Base-by-base conservation (phyloP, 1,140 invertebrate genomes). In the Agrypnia vestita region DNA sequence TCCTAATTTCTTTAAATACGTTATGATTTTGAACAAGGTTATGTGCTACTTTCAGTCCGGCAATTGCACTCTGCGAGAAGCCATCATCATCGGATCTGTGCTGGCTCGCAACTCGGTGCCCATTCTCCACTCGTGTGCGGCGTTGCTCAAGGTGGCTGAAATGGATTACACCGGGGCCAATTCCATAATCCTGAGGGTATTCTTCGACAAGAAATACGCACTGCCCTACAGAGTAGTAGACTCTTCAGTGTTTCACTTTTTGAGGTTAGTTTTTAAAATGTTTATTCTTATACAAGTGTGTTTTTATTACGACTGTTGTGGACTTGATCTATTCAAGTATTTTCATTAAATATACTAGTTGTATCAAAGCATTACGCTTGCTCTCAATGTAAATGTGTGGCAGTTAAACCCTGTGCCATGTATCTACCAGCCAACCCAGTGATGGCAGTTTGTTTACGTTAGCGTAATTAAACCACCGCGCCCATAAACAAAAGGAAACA, bases 151-250 rank as follows among this genome's bases (percentile, higher is more conserved):
- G 91, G 97, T 99, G 79, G 97, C 98, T 44, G 97, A 99, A 90
- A 98, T 99, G 97, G 96, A 96, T 82, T 99, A 99, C 85, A 96
- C 93, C 64, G 98, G 98, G n/a, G 97, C 98, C 0, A 99, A 96
- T 88, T 98, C 97, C 67, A 97, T 99, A 84, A 98, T 99, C 85
- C 90, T 99, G 35, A 91, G 97, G 61, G 95, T 97, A 85, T 93
- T 99, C 71, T 93, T 99, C 76, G 98, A 99, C 85, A 99, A 99
- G 88, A 99, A 99, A 87, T 99, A 99, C 91, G 97, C 98, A 1
- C 88, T 99, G 53, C 98, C 98, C 0, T 99, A 97, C 87, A 91
- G 97, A 84, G 98, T 99, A 3, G 92, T 99, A 13, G 98, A 99
- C 91, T 96, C 96, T 11, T 91, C 97, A n/a, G 97, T 99, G 3